Percentiles rank a stretch among this genome's conserved stretches.
These are phyloP conservation scores for Sebastes cheni DNA, from an alignment of 2,797 vertebrate genomes.

Conservation along the genomic window DNA sequence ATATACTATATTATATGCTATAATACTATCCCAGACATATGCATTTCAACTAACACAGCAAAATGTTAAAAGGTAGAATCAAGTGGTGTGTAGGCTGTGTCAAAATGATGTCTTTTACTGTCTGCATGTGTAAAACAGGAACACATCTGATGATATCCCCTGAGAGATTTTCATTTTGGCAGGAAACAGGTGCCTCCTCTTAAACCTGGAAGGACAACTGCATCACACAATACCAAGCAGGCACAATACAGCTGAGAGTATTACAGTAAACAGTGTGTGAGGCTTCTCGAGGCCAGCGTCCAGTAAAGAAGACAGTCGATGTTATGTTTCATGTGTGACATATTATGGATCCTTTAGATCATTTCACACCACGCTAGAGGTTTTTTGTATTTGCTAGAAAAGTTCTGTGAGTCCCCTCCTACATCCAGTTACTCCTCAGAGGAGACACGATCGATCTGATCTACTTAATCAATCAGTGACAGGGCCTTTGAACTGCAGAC, in stretches of 20 bases:
- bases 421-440: slow-evolving; percentile 28
- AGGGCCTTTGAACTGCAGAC: slow-evolving; percentile 74
- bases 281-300: slow-evolving; percentile 27
- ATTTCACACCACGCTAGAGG: slow-evolving; percentile 24
- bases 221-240: slow-evolving; percentile 34
- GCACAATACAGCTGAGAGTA: slow-evolving; percentile 37
- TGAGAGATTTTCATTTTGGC: slow-evolving; percentile 50
- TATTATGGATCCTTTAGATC: not conserved
- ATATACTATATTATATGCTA: no score
- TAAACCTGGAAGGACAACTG: slow-evolving; percentile 48
- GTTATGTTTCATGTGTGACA: slow-evolving; percentile 28
- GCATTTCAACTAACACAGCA: no score
- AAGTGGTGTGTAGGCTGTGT: not conserved
- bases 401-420: slow-evolving; percentile 1
- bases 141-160: slow-evolving; percentile 38
- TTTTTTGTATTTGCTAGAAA: not conserved
- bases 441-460: slow-evolving; percentile 60
- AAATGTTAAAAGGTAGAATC: not conserved
- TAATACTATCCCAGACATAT: not conserved
- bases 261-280: slow-evolving; percentile 51
- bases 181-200: slow-evolving; percentile 78
- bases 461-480: slow-evolving; percentile 68
- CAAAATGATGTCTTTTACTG: slow-evolving; percentile 5
- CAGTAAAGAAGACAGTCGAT: slow-evolving; percentile 2
- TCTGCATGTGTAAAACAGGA: slow-evolving; percentile 28